Conservation (phyloP, 2,888 invertebrate genomes). For the Drosophila kuntzei region DNA sequence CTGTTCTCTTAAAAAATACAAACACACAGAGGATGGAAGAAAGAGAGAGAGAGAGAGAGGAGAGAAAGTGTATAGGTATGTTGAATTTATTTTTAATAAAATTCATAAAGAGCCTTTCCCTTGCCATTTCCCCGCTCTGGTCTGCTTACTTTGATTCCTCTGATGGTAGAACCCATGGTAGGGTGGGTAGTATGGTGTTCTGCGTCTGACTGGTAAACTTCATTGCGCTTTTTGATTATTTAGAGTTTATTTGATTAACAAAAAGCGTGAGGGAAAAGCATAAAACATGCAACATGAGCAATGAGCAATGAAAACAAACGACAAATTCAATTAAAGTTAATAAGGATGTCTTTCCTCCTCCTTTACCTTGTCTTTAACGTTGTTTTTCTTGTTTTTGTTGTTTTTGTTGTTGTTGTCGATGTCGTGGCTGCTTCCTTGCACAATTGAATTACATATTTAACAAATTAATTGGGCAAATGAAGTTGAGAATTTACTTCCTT, state of each 20-base stretch:
- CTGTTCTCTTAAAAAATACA: not conserved
- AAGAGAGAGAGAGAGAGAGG: not conserved
- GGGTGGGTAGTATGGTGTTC: not conserved
- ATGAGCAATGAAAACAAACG: conserved; percentile 60
- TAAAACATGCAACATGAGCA: conserved; percentile 48
- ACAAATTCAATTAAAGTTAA: conserved; percentile 77
- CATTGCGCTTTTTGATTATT: conserved; percentile 63
- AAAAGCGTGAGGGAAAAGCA: conserved; percentile 33
- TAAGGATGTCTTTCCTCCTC: conserved; percentile 64
- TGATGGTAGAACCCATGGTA: not conserved
- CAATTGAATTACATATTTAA: conserved; percentile 75
- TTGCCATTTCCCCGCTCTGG: conserved; percentile 1
- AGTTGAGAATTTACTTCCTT: conserved; percentile 24
- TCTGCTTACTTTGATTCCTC: conserved; percentile 28
- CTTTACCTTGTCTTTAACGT: not conserved
- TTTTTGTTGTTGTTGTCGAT: conserved; percentile 20
- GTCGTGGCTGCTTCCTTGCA: conserved; percentile 54
- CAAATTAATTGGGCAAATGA: conserved; percentile 72
- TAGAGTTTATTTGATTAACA: conserved; percentile 66
- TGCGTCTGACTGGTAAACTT: conserved; percentile 40
- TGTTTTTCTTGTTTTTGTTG: conserved; percentile 8
- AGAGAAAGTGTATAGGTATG: conserved; percentile 4
- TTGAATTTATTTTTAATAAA: conserved; percentile 46
- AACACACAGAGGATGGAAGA: too few relatives aligned
- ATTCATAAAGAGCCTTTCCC: conserved; percentile 59